These are phyloP conservation scores for Pachycephala philippinensis DNA, from an alignment of 2,113 vertebrate genomes.

Conservation along the genomic window DNA sequence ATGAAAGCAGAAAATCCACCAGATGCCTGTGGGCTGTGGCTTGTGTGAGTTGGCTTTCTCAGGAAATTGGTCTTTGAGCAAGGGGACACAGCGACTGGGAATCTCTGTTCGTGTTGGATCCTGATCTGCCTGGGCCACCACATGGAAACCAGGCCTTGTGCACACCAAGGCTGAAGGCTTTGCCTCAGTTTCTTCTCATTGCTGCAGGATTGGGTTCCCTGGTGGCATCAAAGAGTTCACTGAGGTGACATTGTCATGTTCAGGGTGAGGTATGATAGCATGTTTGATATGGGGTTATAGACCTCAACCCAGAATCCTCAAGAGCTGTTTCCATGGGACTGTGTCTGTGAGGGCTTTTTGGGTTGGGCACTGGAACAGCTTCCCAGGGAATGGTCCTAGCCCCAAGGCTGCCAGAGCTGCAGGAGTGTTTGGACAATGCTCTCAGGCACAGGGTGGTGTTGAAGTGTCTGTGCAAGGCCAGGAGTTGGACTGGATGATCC, in stretches of 20 bases:
- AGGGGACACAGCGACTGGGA: not conserved
- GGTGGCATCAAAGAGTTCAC: not conserved
- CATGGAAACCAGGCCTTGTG: not conserved
- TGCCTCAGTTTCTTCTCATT: not conserved
- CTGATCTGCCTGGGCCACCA: not conserved
- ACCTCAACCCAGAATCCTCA: not conserved
- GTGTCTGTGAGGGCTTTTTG: not conserved
- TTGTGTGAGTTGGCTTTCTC: not conserved
- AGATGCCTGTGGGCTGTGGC: not conserved
- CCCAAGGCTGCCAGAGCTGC: not conserved
- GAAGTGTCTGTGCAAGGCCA: not conserved
- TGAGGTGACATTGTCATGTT: not conserved
- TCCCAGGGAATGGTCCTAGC: not conserved
- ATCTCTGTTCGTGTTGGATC: not conserved
- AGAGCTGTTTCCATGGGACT: not conserved
- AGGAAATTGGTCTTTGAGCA: not conserved
- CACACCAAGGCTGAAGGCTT: not conserved
- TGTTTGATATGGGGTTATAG: not conserved
- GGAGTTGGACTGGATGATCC: not conserved
- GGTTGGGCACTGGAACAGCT: not conserved
- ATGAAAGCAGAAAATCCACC: not conserved
- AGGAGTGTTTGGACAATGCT: accelerated
- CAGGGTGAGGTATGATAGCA: not conserved
- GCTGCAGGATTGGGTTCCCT: not conserved
- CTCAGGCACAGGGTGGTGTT: not conserved